Evolutionary conservation across 2,888 invertebrate species (phyloP).

Genomic region (Gymnosoma rotundatum): DNA sequence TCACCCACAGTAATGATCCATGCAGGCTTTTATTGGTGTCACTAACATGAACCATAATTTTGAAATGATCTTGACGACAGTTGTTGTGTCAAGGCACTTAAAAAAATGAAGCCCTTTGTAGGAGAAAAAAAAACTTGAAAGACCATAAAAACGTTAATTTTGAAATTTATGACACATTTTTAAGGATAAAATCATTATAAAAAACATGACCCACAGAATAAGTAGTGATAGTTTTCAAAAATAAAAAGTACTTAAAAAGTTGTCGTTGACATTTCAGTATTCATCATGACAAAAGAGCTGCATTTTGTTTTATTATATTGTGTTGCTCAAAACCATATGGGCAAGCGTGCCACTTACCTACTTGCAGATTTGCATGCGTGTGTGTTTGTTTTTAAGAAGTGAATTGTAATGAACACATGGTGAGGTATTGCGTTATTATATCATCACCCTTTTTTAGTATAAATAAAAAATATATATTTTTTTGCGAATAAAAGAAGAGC

Average conservation of each 20-base stretch:
- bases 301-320: too few relatives aligned
- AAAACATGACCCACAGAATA: not conserved
- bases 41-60: not conserved
- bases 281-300: conserved; percentile 11
- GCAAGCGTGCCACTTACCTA: conserved; percentile 18
- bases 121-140: conserved; percentile 20
- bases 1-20: not conserved
- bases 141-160: conserved; percentile 61
- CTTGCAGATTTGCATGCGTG: not conserved
- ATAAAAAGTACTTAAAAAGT: conserved; percentile 16
- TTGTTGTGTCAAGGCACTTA: conserved; percentile 35
- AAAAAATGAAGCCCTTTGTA: conserved; percentile 13
- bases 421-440: not conserved
- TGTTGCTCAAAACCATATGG: conserved; percentile 25
- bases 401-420: conserved; percentile 32
- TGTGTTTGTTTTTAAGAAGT: not conserved
- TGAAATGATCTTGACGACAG: conserved; percentile 54
- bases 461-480: not conserved
- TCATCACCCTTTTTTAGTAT: not conserved
- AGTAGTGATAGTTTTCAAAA: conserved; percentile 21
- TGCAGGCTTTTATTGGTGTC: not conserved
- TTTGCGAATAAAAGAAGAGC: not conserved
- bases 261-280: conserved; percentile 34
- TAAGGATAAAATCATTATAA: conserved; percentile 5
- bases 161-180: conserved; percentile 46